These are phyloP conservation scores for Coremacera marginata DNA, from an alignment of 2,888 invertebrate species.

Conservation along the genomic window DNA sequence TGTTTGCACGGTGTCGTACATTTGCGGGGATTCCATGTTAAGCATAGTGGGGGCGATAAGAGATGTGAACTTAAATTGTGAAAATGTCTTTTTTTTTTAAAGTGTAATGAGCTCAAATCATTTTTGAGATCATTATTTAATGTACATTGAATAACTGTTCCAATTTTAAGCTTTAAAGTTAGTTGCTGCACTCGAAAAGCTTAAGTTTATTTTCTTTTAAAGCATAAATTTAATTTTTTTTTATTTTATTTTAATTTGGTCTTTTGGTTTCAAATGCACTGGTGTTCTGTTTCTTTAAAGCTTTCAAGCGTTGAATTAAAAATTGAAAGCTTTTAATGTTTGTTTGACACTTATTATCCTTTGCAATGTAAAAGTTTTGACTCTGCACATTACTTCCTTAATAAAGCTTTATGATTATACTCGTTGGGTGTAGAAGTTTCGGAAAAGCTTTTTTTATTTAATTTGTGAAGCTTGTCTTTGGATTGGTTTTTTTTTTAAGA, in stretches of 20 bases:
- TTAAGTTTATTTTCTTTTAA: no score
- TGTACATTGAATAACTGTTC: no score
- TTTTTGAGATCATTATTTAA: conserved; percentile 30
- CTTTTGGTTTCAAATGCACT: not conserved
- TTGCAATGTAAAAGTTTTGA: no score
- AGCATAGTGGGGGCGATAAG: conserved; percentile 66
- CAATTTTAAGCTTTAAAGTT: no score
- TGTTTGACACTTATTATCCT: no score
- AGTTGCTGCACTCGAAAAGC: no score
- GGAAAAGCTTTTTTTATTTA: not conserved
- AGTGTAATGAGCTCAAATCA: conserved; percentile 34
- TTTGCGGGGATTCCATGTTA: conserved; percentile 70
- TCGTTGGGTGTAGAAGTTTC: no score
- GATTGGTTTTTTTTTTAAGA: not conserved
- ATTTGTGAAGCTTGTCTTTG: not conserved
- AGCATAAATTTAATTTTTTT: not conserved
- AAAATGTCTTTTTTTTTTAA: conserved; percentile 57
- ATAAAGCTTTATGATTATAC: no score
- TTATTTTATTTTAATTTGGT: conserved; percentile 19
- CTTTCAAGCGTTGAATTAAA: no score
- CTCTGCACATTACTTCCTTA: no score
- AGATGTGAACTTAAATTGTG: conserved; percentile 44
- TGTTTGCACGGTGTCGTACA: conserved; percentile 70
- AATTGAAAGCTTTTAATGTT: no score
- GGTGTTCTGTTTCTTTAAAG: no score